Percentiles rank a stretch among this genome's conserved stretches.
Evolutionary conservation across 2,797 vertebrate species (phyloP).

Genomic region (Mormyrops boulengeri): DNA sequence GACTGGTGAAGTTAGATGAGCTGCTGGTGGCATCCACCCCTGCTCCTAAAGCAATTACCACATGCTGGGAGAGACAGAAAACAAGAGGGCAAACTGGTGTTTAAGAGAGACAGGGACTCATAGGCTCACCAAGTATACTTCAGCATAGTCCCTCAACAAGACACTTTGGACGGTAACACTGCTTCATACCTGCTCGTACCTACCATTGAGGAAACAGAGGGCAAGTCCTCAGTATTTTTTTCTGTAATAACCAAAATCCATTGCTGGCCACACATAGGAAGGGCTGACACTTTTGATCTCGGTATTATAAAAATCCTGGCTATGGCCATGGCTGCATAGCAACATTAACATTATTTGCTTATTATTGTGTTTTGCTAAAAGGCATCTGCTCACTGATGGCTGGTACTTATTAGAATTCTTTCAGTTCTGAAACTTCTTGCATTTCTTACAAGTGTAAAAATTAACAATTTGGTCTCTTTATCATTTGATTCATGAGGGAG

Average conservation of each 20-base stretch:
- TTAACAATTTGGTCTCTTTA: slow-evolving; percentile 1
- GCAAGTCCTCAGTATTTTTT: neutral
- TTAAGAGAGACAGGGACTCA: neutral
- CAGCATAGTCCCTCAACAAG: neutral
- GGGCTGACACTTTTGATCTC: neutral
- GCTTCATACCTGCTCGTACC: neutral
- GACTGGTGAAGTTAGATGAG: slow-evolving; percentile 58
- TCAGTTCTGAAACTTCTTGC: neutral
- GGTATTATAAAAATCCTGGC: neutral
- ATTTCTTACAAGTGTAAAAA: neutral
- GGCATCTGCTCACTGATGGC: neutral
- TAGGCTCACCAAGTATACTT: neutral
- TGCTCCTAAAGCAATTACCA: slow-evolving; percentile 65
- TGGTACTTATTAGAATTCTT: neutral
- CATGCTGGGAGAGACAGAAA: slow-evolving; percentile 50
- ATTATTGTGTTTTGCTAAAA: neutral
- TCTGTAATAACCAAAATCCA: neutral
- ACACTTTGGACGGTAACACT: neutral
- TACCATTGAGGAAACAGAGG: neutral
- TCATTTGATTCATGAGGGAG: neutral
- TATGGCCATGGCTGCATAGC: neutral
- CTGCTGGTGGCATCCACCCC: slow-evolving; percentile 67
- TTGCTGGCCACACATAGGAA: neutral
- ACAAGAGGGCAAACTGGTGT: neutral
- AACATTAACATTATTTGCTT: neutral